A percentile compares a stretch with the other conserved stretches of the same genome.
phyloP scores from a whole-genome alignment of 2,888 invertebrate genomes.

The Agrotis segetum region DNA sequence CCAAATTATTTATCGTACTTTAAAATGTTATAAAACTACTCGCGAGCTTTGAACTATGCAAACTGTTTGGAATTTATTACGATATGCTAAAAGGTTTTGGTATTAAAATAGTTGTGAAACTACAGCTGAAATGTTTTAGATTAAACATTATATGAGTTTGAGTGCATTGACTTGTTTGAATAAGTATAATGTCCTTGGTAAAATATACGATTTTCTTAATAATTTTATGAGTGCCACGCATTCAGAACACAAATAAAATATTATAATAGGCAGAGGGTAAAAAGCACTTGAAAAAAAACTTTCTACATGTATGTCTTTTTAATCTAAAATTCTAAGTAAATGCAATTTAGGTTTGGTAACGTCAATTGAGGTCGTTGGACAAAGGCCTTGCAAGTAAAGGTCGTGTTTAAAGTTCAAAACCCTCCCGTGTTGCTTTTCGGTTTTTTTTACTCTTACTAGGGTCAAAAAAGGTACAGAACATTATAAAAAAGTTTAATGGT shows the following conservation, averaged over 20 bases:
- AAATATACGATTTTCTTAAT: background rate
- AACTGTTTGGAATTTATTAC: conserved; percentile 2
- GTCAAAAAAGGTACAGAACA: background rate
- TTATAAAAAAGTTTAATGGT: no score
- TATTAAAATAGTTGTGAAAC: conserved; percentile 13
- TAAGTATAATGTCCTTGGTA: background rate
- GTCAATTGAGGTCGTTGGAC: background rate
- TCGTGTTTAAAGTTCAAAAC: background rate
- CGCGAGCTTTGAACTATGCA: conserved; percentile 5
- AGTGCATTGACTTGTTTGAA: background rate
- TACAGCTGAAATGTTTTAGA: conserved; percentile 9
- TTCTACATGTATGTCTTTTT: background rate
- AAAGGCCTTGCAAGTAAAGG: background rate
- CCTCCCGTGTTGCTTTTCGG: background rate
- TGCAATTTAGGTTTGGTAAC: background rate
- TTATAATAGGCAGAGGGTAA: background rate
- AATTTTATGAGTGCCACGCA: background rate
- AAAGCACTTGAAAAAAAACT: background rate
- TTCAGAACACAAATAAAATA: background rate
- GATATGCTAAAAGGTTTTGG: conserved; percentile 7
- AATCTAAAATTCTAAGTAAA: background rate
- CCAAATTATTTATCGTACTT: conserved; percentile 13
- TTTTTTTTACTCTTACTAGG: background rate
- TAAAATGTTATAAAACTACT: conserved; percentile 2
- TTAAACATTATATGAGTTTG: background rate